Conservation (phyloP, 2,888 invertebrate genomes). For the Liposcelis brunnea region DNA sequence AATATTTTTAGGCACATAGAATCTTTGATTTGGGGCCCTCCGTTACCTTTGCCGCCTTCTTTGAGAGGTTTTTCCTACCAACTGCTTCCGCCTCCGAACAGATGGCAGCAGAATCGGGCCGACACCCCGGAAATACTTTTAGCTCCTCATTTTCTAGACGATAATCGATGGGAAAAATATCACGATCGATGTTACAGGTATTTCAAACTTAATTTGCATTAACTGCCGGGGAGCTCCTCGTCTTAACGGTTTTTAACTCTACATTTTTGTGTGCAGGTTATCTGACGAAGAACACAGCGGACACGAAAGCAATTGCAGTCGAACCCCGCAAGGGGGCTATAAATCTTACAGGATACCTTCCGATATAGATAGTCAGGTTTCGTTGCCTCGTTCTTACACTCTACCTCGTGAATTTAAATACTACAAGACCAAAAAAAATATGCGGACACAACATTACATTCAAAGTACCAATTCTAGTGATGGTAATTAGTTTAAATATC, state of each 20-base stretch:
- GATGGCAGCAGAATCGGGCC: conserved; percentile 31
- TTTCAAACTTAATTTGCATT: no score
- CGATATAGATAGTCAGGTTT: conserved; percentile 54
- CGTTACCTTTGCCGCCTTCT: conserved; percentile 23
- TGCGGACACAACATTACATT: conserved; percentile 48
- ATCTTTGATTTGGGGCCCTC: conserved; percentile 12
- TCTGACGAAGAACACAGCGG: conserved; percentile 10
- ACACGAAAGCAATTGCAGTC: conserved; percentile 11
- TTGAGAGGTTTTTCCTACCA: conserved; percentile 19
- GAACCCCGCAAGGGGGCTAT: conserved; percentile 17
- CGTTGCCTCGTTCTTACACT: conserved; percentile 68
- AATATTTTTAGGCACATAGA: neutral
- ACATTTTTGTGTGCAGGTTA: conserved; percentile 9
- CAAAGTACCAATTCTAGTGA: conserved; percentile 76
- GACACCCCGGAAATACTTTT: conserved; percentile 63
- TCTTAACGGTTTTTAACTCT: conserved; percentile 3
- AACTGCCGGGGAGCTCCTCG: no score
- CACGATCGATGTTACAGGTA: conserved; percentile 20
- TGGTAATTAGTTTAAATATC: conserved; percentile 31
- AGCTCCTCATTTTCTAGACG: conserved; percentile 52
- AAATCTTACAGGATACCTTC: conserved; percentile 40
- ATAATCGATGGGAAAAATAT: conserved; percentile 24
- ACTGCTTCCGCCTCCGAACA: conserved; percentile 19
- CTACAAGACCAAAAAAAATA: conserved; percentile 38
- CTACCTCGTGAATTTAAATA: conserved; percentile 73